These are phyloP conservation scores for Microtus montanus DNA, from an alignment of 2,113 vertebrate species.

Conservation along the genomic window DNA sequence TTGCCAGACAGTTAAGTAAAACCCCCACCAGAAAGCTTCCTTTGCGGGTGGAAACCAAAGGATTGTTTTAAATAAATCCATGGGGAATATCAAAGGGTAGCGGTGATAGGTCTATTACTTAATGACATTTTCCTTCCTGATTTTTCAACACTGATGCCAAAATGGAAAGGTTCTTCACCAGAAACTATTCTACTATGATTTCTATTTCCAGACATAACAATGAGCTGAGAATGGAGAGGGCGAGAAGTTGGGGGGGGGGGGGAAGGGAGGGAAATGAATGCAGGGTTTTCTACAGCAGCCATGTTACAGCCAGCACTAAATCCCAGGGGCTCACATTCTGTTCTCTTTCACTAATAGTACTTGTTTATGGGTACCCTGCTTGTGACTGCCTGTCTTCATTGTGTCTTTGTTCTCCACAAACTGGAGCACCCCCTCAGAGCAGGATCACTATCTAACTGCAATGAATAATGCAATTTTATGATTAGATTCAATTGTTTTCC, in stretches of 20 bases:
- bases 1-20: constrained; percentile 44
- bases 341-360: not conserved
- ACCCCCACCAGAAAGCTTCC: not conserved
- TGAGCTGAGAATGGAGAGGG: not conserved
- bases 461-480: constrained; percentile 40
- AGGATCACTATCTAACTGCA: not conserved
- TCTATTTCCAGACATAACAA: constrained; percentile 27
- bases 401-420: not conserved
- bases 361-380: not conserved
- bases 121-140: not conserved
- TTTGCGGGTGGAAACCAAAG: not conserved
- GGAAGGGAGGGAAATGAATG: not conserved
- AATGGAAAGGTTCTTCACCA: constrained; percentile 30
- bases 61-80: constrained; percentile 59
- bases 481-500: constrained; percentile 35
- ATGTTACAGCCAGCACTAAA: not conserved
- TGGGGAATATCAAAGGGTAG: not conserved
- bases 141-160: constrained; percentile 46
- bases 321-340: not conserved
- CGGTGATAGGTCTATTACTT: not conserved
- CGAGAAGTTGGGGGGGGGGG: not conserved
- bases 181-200: constrained; percentile 9
- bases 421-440: not conserved
- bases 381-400: not conserved
- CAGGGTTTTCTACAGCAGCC: not conserved